phyloP scores from a whole-genome alignment of 2,888 invertebrate species.

The Crossocerus cetratus region DNA sequence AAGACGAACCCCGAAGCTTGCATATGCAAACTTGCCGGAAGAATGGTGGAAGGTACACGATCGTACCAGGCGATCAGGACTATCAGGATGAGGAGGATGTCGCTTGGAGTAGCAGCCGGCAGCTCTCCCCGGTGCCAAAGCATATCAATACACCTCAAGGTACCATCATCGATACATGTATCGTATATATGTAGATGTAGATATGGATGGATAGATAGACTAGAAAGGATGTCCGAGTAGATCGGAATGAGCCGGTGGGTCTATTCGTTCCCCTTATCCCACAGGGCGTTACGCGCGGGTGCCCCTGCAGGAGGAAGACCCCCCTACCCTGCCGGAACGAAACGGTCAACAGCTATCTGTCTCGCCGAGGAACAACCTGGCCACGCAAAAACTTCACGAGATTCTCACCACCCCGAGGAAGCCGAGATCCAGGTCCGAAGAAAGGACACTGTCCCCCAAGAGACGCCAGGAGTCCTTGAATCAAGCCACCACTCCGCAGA shows the following conservation, averaged over 20 bases:
- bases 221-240: too few species aligned
- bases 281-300: conserved; percentile 72
- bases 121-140: conserved; percentile 40
- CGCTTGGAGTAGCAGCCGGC: conserved; percentile 47
- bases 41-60: conserved; percentile 62
- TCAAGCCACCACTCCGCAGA: conserved; percentile 77
- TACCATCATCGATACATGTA: neutral
- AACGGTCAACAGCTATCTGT: conserved; percentile 54
- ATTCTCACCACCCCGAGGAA: conserved; percentile 86
- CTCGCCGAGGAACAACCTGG: conserved; percentile 81
- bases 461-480: conserved; percentile 61
- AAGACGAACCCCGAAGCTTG: conserved; percentile 55
- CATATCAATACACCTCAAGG: conserved; percentile 66
- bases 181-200: too few species aligned
- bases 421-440: conserved; percentile 73
- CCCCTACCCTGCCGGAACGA: conserved; percentile 74
- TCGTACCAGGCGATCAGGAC: conserved; percentile 62
- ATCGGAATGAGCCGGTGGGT: conserved; percentile 15
- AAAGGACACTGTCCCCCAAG: conserved; percentile 70
- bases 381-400: conserved; percentile 88
- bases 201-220: too few species aligned
- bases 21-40: conserved; percentile 58
- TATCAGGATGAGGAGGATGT: conserved; percentile 53
- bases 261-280: neutral
- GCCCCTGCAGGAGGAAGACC: conserved; percentile 69